A percentile compares a stretch with the other conserved stretches of the same genome.
Evolutionary conservation across 2,113 vertebrate genomes (phyloP).

Genomic region (Arenaria interpres): DNA sequence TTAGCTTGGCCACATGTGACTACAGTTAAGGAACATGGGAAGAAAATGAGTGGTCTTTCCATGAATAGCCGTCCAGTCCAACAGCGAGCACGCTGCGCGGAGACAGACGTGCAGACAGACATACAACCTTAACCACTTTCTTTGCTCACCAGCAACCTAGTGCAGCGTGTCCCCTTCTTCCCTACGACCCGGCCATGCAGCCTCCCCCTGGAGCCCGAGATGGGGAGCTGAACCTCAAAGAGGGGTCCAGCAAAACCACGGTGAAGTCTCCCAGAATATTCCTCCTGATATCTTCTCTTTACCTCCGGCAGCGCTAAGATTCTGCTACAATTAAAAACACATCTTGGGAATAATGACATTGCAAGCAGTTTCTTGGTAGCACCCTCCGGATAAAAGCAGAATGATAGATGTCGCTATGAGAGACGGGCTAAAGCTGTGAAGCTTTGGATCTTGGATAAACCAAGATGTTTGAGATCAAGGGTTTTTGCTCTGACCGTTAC

Average conservation of each 20-base stretch:
- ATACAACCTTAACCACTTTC: neutral
- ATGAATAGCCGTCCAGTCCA: neutral
- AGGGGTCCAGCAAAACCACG: neutral
- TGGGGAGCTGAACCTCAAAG: neutral
- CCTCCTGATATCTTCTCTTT: neutral
- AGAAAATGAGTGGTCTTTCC: conserved; percentile 55
- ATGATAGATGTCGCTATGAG: neutral
- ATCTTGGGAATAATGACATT: neutral
- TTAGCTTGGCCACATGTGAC: conserved; percentile 66
- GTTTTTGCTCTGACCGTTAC: neutral
- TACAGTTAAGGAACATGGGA: conserved; percentile 53
- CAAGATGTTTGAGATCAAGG: neutral
- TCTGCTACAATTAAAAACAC: neutral
- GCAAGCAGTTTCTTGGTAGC: neutral
- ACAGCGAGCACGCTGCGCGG: neutral
- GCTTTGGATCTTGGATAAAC: neutral
- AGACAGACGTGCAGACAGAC: neutral
- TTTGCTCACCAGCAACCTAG: neutral
- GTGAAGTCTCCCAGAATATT: neutral
- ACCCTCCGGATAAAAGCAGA: neutral
- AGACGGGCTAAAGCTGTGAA: neutral
- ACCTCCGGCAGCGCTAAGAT: neutral
- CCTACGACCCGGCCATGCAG: neutral
- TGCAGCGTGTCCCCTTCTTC: neutral
- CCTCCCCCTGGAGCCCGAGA: neutral